A percentile compares a stretch with the other conserved stretches of the same genome.
Evolutionary conservation across 1,140 invertebrate genomes (phyloP).

Genomic region (Papilio helenus): DNA sequence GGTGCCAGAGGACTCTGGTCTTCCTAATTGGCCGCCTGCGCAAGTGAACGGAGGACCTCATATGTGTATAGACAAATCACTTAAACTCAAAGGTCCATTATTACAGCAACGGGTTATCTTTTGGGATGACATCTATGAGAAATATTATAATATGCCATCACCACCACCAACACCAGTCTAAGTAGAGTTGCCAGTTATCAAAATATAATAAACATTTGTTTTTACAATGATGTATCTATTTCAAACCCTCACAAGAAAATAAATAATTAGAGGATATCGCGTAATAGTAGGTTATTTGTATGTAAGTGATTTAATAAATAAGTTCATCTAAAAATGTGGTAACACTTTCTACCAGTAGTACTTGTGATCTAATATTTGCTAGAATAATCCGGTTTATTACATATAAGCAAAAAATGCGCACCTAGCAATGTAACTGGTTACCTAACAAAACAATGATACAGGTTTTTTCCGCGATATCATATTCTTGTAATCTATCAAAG

Average conservation of each 20-base stretch:
- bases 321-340: background rate
- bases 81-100: slow-evolving; percentile 5
- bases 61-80: background rate
- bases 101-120: slow-evolving; percentile 8
- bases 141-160: background rate
- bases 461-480: background rate
- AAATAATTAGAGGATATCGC: too few relatives aligned
- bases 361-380: background rate
- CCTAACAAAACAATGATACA: background rate
- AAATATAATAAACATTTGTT: too few relatives aligned
- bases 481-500: background rate
- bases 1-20: background rate
- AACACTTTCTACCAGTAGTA: background rate
- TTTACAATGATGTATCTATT: too few relatives aligned
- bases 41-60: background rate
- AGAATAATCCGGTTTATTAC: background rate
- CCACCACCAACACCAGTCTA: background rate
- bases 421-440: background rate
- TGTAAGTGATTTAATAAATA: too few relatives aligned
- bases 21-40: background rate
- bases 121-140: slow-evolving; percentile 24
- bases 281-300: too few relatives aligned
- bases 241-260: too few relatives aligned
- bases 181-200: background rate
- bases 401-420: background rate